Percentiles rank a stretch among this genome's conserved stretches.
Conservation (phyloP, 2,797 vertebrate species). For the Coluber constrictor region DNA sequence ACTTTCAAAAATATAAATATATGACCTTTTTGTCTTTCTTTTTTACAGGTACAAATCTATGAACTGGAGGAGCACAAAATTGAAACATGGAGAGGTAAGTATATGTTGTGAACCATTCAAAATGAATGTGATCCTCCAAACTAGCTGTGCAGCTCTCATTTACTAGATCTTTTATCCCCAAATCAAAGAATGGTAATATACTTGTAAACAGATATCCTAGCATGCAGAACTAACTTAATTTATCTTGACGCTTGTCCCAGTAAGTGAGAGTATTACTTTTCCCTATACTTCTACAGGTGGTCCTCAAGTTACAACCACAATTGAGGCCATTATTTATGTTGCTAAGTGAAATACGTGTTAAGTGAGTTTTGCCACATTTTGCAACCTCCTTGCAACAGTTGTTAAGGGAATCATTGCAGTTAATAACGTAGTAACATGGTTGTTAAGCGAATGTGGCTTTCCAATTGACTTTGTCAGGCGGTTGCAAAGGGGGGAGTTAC, state of each 20-base stretch:
- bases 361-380: too few species aligned
- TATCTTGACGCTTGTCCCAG: background rate
- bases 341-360: too few species aligned
- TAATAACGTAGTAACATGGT: too few species aligned
- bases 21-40: background rate
- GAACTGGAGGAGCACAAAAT: conserved; percentile 98
- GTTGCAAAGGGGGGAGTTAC: too few species aligned
- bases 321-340: too few species aligned
- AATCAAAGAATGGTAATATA: background rate
- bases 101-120: background rate
- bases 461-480: too few species aligned
- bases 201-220: background rate
- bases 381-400: too few species aligned
- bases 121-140: background rate
- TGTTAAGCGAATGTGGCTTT: too few species aligned
- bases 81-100: conserved; percentile 95
- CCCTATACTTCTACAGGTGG: too few species aligned
- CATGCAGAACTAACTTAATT: background rate
- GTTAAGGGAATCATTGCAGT: too few species aligned
- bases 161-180: background rate
- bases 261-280: background rate
- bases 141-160: background rate
- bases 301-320: too few species aligned
- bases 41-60: conserved; percentile 94
- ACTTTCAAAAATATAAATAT: background rate